A percentile compares a stretch with the other conserved stretches of the same genome.
Evolutionary conservation across 2,113 vertebrate species (phyloP).

Genomic region (Scomber scombrus): DNA sequence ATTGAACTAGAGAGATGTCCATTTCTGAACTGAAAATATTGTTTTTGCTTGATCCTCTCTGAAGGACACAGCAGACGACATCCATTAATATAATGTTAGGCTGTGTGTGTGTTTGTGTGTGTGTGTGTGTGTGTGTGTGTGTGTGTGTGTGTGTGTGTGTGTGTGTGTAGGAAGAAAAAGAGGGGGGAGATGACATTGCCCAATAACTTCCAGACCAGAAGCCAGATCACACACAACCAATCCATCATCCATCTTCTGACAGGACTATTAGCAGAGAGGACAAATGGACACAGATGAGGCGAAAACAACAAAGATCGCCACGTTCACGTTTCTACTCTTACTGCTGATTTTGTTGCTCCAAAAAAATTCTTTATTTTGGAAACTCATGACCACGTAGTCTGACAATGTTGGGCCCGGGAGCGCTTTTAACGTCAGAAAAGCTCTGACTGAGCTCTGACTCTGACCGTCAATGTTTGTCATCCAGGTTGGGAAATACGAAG

Average conservation of each 20-base stretch:
- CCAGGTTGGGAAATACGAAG: conserved; percentile 62
- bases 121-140: conserved; percentile 8
- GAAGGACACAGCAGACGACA: conserved; percentile 70
- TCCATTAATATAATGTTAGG: conserved; percentile 72
- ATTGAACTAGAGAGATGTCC: conserved; percentile 53
- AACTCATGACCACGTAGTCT: conserved; percentile 36
- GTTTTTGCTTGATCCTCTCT: conserved; percentile 29
- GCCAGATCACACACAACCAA: conserved; percentile 64
- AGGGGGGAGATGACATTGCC: conserved; percentile 44
- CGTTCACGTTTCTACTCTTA: neutral
- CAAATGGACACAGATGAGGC: conserved; percentile 59
- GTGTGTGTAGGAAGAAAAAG: neutral
- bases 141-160: conserved; percentile 11
- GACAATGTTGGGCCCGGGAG: conserved; percentile 32
- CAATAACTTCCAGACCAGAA: conserved; percentile 78
- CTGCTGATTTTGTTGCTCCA: neutral
- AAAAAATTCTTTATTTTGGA: conserved; percentile 38
- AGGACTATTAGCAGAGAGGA: conserved; percentile 56
- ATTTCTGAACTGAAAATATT: conserved; percentile 47
- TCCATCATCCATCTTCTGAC: conserved; percentile 63
- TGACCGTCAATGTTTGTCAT: conserved; percentile 33
- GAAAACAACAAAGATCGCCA: conserved; percentile 9
- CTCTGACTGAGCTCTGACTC: conserved; percentile 16
- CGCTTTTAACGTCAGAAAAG: conserved; percentile 41
- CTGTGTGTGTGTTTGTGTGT: conserved; percentile 40